phyloP scores from a whole-genome alignment of 2,797 vertebrate species.

The Hapalemur alaotrensis region DNA sequence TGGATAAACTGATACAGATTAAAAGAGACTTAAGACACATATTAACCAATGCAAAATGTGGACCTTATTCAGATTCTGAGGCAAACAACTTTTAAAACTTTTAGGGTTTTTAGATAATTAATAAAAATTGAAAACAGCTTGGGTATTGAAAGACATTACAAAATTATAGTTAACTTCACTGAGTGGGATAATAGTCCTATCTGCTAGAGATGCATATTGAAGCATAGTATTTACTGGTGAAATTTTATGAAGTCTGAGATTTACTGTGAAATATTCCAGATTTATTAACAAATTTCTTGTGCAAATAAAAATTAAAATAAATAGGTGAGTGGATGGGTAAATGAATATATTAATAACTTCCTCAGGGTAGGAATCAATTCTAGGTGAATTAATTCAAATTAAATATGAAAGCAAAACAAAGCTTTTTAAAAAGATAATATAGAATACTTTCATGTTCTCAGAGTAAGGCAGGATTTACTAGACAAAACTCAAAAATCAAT shows the following conservation, averaged over 20 bases:
- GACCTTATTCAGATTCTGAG: background rate
- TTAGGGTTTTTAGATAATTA: background rate
- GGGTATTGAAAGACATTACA: background rate
- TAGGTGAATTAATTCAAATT: constrained; percentile 26
- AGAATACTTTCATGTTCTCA: background rate
- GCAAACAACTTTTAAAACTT: background rate
- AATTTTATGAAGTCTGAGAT: background rate
- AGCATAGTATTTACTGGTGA: background rate
- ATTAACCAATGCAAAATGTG: background rate
- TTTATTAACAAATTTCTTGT: background rate
- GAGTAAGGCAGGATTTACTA: background rate
- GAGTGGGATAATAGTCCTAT: background rate
- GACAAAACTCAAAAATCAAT: constrained; percentile 24
- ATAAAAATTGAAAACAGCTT: background rate
- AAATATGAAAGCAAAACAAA: constrained; percentile 19
- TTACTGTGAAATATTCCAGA: constrained; percentile 24
- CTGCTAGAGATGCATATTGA: background rate
- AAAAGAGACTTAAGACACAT: background rate
- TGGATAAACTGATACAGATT: background rate
- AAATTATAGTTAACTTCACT: background rate
- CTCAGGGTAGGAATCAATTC: background rate
- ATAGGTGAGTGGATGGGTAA: background rate
- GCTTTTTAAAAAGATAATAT: background rate
- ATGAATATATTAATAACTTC: background rate
- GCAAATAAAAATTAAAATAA: constrained; percentile 33